These are phyloP conservation scores for Meandrina meandrites DNA, from an alignment of 92 coral and sea anemone species.

Conservation along the genomic window DNA sequence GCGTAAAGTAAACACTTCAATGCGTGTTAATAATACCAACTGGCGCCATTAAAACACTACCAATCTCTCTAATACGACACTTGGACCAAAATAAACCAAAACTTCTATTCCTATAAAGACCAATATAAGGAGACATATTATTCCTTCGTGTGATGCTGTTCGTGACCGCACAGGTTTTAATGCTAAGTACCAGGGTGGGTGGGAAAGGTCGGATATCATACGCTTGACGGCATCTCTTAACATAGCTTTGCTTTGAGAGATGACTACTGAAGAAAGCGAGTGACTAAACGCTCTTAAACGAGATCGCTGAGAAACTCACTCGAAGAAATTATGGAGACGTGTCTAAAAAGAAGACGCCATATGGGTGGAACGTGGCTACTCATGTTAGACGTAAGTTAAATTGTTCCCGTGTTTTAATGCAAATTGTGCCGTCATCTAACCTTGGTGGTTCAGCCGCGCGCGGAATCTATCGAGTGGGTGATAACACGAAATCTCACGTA, in stretches of 20 bases:
- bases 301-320: neutral
- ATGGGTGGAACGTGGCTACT: constrained; percentile 48
- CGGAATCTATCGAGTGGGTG: neutral
- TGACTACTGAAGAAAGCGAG: neutral
- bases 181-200: constrained; percentile 16
- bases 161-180: constrained; percentile 25
- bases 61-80: neutral
- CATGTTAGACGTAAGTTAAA: constrained; percentile 34
- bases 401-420: neutral
- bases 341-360: constrained; percentile 34
- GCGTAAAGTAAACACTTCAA: neutral
- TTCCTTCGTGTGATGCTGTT: neutral
- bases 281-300: neutral
- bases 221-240: constrained; percentile 10
- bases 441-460: neutral
- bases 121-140: constrained; percentile 17
- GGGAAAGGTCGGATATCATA: constrained; percentile 27
- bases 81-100: constrained; percentile 8
- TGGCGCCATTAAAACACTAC: neutral
- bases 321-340: constrained; percentile 11
- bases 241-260: neutral
- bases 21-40: neutral
- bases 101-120: neutral
- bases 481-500: neutral
- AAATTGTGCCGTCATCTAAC: neutral